phyloP scores from a whole-genome alignment of 2,888 invertebrate genomes.

The Crepidodera aurea region DNA sequence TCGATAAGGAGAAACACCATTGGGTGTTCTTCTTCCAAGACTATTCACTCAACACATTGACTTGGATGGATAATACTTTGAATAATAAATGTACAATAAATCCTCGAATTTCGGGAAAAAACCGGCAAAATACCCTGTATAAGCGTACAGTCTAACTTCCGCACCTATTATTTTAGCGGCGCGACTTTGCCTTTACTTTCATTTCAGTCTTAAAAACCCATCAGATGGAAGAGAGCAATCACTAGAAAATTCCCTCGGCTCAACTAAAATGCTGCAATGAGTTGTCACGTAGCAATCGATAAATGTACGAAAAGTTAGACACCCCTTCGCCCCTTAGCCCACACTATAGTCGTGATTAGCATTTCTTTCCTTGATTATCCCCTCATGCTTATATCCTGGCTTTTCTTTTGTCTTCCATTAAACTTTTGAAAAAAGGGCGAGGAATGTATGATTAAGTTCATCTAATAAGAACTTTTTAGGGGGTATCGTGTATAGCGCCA shows the following conservation, averaged over 20 bases:
- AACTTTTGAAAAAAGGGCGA: constrained; percentile 2
- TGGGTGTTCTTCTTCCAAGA: too few species aligned
- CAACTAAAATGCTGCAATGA: constrained; percentile 56
- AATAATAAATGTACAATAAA: too few species aligned
- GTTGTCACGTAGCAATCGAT: constrained; percentile 56
- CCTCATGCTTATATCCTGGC: constrained; percentile 8
- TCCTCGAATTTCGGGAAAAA: too few species aligned
- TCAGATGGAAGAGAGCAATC: constrained; percentile 45
- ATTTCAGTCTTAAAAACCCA: constrained; percentile 47
- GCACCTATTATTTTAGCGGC: constrained; percentile 47
- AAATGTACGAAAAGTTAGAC: constrained; percentile 53
- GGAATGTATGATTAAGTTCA: background rate
- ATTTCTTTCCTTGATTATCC: constrained; percentile 29
- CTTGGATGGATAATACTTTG: too few species aligned
- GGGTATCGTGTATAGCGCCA: too few species aligned
- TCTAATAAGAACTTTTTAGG: too few species aligned
- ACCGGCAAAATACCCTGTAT: too few species aligned
- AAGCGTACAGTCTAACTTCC: background rate
- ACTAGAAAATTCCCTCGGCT: constrained; percentile 48
- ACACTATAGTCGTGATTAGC: constrained; percentile 14
- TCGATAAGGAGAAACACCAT: too few species aligned
- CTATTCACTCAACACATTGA: too few species aligned
- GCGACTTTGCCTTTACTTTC: constrained; percentile 31
- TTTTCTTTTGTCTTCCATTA: constrained; percentile 8
- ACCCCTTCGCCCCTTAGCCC: background rate